Conservation (phyloP, 2,797 vertebrate species). For the Peromyscus attwateri region DNA sequence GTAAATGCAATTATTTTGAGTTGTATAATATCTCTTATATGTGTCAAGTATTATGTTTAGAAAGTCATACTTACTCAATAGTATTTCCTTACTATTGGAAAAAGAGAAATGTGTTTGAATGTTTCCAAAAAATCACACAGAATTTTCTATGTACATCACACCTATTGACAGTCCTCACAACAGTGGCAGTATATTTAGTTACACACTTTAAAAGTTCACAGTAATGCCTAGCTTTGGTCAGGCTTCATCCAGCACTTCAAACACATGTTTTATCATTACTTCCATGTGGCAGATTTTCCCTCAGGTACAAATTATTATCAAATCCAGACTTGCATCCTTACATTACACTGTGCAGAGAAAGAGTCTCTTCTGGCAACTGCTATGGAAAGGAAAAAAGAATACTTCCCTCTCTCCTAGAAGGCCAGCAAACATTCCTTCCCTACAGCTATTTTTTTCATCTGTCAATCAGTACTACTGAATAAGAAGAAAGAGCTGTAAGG, state of each 20-base stretch:
- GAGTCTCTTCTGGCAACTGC: neutral
- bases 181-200: neutral
- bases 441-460: neutral
- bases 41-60: constrained; percentile 32
- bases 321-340: neutral
- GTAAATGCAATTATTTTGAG: constrained; percentile 36
- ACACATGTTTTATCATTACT: neutral
- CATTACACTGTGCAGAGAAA: neutral
- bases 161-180: neutral
- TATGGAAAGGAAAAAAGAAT: neutral
- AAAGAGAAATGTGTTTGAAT: constrained; percentile 29
- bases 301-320: constrained; percentile 42
- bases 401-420: neutral
- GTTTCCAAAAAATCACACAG: neutral
- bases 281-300: constrained; percentile 1
- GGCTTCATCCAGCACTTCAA: neutral
- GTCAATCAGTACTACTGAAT: neutral
- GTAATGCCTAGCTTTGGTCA: neutral
- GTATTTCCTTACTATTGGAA: neutral
- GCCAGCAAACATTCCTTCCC: neutral
- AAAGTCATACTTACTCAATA: neutral
- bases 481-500: neutral
- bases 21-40: neutral
- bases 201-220: neutral
- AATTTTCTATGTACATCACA: constrained; percentile 13